Percentiles rank a stretch among this genome's conserved stretches.
Conservation (phyloP, 2,113 vertebrate genomes). For the Centropristis striata region DNA sequence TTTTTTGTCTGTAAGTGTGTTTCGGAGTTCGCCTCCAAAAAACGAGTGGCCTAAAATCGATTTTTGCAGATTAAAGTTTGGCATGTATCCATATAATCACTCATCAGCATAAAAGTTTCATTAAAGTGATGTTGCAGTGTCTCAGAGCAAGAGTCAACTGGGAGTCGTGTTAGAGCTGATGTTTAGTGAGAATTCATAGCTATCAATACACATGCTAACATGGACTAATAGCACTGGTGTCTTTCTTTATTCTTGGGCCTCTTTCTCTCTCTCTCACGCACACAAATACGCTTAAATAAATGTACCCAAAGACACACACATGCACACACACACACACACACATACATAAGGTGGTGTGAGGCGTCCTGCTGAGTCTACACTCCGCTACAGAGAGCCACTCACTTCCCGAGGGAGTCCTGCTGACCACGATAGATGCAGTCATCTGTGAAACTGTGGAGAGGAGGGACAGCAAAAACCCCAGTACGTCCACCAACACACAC, state of each 20-base stretch:
- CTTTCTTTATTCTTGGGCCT: not conserved
- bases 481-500: not conserved
- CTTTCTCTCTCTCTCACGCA: not conserved
- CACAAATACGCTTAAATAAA: not conserved
- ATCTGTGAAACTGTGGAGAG: constrained; percentile 41
- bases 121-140: not conserved
- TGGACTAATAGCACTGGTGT: not conserved
- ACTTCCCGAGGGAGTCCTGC: constrained; percentile 27
- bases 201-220: not conserved
- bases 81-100: not conserved
- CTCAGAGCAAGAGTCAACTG: not conserved
- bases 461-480: constrained; percentile 23
- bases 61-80: not conserved
- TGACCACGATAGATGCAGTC: constrained; percentile 51
- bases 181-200: not conserved
- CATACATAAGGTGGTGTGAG: not conserved
- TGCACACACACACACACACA: not conserved
- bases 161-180: not conserved
- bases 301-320: no score
- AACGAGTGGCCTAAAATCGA: not conserved
- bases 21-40: not conserved
- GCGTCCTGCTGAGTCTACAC: constrained; percentile 42
- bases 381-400: constrained; percentile 2
- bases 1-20: not conserved
- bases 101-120: not conserved